phyloP scores from a whole-genome alignment of 2,888 invertebrate species.

The Cephonodes hylas region DNA sequence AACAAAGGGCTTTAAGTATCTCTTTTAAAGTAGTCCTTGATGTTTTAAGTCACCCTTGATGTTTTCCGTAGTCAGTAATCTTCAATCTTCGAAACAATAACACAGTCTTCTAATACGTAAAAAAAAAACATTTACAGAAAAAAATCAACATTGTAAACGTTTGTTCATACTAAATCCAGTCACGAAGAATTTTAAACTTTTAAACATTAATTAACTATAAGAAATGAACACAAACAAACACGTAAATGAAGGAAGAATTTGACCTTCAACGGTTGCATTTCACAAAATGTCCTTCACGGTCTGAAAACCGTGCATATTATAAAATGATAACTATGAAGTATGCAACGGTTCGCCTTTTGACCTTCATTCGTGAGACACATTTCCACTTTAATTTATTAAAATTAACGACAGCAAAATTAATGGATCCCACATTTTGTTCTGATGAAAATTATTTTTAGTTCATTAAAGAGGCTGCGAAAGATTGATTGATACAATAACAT shows the following conservation, averaged over 20 bases:
- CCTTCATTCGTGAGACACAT: not conserved
- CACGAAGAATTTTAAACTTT: not conserved
- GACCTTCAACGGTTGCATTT: not conserved
- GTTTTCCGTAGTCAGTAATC: not conserved
- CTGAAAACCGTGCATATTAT: not conserved
- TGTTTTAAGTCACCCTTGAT: not conserved
- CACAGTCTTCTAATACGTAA: too few species aligned
- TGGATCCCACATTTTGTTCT: too few species aligned
- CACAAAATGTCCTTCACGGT: not conserved
- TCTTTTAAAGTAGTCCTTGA: not conserved
- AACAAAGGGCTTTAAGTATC: not conserved
- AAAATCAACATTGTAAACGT: not conserved
- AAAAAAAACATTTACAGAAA: too few species aligned
- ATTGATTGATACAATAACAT: not conserved
- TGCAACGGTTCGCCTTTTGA: not conserved
- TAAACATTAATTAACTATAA: not conserved
- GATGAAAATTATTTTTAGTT: too few species aligned
- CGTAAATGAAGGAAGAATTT: not conserved
- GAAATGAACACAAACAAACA: not conserved
- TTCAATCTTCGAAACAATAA: not conserved
- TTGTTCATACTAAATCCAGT: not conserved
- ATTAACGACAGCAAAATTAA: too few species aligned
- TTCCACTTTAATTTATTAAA: not conserved
- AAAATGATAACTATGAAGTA: not conserved
- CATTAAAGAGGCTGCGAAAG: too few species aligned